Conservation (phyloP, 1,140 invertebrate species). For the Drosophila sp. region DNA sequence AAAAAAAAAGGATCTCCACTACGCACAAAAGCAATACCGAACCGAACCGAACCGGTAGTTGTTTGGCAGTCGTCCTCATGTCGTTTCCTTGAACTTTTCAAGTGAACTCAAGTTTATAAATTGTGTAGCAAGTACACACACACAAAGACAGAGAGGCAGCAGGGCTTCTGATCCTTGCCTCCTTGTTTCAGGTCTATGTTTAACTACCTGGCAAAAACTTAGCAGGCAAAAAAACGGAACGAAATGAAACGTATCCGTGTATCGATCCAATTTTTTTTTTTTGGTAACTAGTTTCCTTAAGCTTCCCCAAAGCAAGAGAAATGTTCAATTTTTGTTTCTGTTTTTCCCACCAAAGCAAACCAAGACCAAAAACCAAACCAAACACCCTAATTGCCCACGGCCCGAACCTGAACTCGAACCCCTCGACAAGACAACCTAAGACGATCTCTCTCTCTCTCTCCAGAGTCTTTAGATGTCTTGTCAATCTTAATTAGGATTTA, state of each 20-base stretch:
- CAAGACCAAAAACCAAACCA: neutral
- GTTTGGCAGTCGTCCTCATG: slow-evolving; percentile 24
- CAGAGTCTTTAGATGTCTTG: slow-evolving; percentile 44
- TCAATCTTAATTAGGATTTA: slow-evolving; percentile 79
- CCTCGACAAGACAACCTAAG: slow-evolving; percentile 2
- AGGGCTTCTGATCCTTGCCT: slow-evolving; percentile 15
- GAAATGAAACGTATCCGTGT: slow-evolving; percentile 12
- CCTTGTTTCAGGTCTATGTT: slow-evolving; percentile 50
- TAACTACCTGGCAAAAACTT: slow-evolving; percentile 59
- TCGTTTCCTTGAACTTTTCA: slow-evolving; percentile 79
- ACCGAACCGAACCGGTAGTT: slow-evolving; percentile 72
- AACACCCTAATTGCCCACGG: slow-evolving; percentile 55
- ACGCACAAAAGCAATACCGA: slow-evolving; percentile 27
- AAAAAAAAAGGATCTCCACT: slow-evolving; percentile 41
- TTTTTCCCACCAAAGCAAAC: slow-evolving; percentile 64
- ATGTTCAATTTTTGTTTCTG: slow-evolving; percentile 1
- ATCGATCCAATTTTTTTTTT: slow-evolving; percentile 33
- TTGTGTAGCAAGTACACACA: slow-evolving; percentile 73
- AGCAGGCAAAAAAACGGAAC: slow-evolving; percentile 16
- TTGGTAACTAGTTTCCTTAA: slow-evolving; percentile 52
- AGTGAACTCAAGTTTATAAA: slow-evolving; percentile 82
- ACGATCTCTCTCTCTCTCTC: slow-evolving; percentile 12
- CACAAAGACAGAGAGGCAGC: neutral
- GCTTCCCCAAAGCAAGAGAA: slow-evolving; percentile 31
- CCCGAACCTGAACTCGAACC: slow-evolving; percentile 18